A percentile compares a stretch with the other conserved stretches of the same genome.
Conservation (phyloP, 2,888 invertebrate genomes). For the Dendrolimus houi region DNA sequence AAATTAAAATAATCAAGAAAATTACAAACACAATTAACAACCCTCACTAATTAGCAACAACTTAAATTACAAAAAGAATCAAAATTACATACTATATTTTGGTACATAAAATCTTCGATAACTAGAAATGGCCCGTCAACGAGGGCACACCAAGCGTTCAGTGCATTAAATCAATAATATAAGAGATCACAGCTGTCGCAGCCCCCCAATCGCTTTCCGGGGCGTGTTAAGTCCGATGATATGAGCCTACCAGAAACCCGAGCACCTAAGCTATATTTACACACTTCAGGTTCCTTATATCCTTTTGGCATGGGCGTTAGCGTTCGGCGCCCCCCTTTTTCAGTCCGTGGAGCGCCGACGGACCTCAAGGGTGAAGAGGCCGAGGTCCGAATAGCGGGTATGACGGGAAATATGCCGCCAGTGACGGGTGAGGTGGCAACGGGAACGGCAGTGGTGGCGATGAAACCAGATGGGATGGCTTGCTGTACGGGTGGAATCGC, state of each 20-base stretch:
- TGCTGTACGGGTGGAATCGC: slow-evolving; percentile 93
- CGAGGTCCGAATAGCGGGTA: slow-evolving; percentile 92
- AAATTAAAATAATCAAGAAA: slow-evolving; percentile 39
- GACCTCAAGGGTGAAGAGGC: slow-evolving; percentile 81
- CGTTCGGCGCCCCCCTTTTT: slow-evolving; percentile 73
- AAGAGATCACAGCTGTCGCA: slow-evolving; percentile 73
- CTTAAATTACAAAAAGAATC: slow-evolving; percentile 61
- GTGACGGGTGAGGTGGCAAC: slow-evolving; percentile 83
- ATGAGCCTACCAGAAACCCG: slow-evolving; percentile 65
- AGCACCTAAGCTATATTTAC: slow-evolving; percentile 63
- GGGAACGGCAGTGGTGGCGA: slow-evolving; percentile 81
- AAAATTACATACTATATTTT: slow-evolving; percentile 52
- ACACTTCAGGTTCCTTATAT: slow-evolving; percentile 59
- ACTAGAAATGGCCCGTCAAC: slow-evolving; percentile 57
- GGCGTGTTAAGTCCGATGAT: slow-evolving; percentile 60
- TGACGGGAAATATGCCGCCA: slow-evolving; percentile 91
- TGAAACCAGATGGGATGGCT: slow-evolving; percentile 85
- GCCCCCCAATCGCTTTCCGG: slow-evolving; percentile 32
- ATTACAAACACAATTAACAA: slow-evolving; percentile 72
- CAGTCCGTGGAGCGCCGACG: slow-evolving; percentile 85
- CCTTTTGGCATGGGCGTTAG: slow-evolving; percentile 67
- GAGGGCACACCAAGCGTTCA: slow-evolving; percentile 47
- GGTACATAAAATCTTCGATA: slow-evolving; percentile 73
- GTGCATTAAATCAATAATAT: slow-evolving; percentile 66
- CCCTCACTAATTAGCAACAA: slow-evolving; percentile 66